Conservation (phyloP, 2,113 vertebrate species). For the Nesogale talazaci region DNA sequence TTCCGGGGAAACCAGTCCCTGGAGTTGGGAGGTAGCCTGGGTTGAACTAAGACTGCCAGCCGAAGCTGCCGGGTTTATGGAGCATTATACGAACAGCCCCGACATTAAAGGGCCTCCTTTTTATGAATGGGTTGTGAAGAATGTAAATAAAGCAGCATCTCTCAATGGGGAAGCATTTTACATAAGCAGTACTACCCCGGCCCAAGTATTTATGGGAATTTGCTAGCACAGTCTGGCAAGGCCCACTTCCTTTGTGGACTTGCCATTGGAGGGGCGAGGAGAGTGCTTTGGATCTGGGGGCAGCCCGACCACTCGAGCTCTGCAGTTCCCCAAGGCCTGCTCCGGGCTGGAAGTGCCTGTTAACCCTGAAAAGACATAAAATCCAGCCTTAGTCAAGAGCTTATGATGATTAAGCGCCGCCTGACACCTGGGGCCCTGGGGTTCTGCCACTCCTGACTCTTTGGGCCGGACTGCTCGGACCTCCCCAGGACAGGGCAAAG, state of each 20-base stretch:
- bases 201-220: constrained; percentile 79
- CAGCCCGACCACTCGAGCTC: neutral
- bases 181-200: constrained; percentile 72
- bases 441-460: neutral
- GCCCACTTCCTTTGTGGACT: constrained; percentile 75
- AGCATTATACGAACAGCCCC: constrained; percentile 78
- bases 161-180: constrained; percentile 81
- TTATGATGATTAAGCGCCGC: neutral
- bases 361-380: constrained; percentile 24
- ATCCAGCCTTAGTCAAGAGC: neutral
- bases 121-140: constrained; percentile 82
- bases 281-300: neutral
- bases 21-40: constrained; percentile 65
- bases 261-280: constrained; percentile 66
- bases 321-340: neutral
- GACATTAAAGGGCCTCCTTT: constrained; percentile 77
- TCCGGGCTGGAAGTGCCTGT: constrained; percentile 14
- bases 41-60: constrained; percentile 65
- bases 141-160: constrained; percentile 82
- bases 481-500: neutral
- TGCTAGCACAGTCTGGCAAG: constrained; percentile 72
- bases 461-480: neutral
- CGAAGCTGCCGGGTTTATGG: constrained; percentile 74
- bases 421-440: neutral
- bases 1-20: constrained; percentile 39